These are phyloP conservation scores for Ardeotis arabs DNA, from an alignment of 2,113 vertebrate species.

Conservation along the genomic window DNA sequence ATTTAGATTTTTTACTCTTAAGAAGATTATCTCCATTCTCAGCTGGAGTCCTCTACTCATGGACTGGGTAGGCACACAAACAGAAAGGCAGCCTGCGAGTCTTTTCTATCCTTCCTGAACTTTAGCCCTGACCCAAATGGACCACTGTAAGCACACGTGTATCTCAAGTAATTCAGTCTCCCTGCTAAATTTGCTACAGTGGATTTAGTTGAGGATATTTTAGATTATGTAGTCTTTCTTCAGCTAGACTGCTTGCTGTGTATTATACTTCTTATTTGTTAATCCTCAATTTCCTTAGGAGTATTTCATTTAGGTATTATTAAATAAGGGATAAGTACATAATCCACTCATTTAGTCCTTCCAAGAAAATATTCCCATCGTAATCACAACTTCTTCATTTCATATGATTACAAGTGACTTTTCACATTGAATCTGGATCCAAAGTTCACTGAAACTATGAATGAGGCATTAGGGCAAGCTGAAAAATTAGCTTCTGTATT, in stretches of 20 bases:
- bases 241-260: slow-evolving; percentile 45
- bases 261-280: slow-evolving; percentile 59
- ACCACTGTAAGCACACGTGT: neutral
- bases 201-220: slow-evolving; percentile 57
- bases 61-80: neutral
- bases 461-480: neutral
- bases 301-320: slow-evolving; percentile 55
- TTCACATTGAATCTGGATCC: slow-evolving; percentile 15
- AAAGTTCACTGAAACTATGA: slow-evolving; percentile 17
- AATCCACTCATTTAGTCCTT: slow-evolving; percentile 58
- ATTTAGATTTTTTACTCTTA: slow-evolving; percentile 45
- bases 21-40: slow-evolving; percentile 47
- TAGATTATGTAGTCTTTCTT: slow-evolving; percentile 58
- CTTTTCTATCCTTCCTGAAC: slow-evolving; percentile 27
- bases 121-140: slow-evolving; percentile 64
- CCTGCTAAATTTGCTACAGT: slow-evolving; percentile 16
- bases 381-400: slow-evolving; percentile 18
- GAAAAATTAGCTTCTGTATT: slow-evolving; percentile 35
- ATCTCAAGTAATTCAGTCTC: slow-evolving; percentile 43
- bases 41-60: slow-evolving; percentile 23
- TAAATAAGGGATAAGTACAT: slow-evolving; percentile 59
- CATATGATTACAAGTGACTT: neutral
- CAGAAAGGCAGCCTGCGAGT: neutral
- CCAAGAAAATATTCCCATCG: slow-evolving; percentile 45
- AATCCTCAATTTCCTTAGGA: slow-evolving; percentile 59